These are phyloP conservation scores for Anas acuta DNA, from an alignment of 2,797 vertebrate species.

Conservation along the genomic window DNA sequence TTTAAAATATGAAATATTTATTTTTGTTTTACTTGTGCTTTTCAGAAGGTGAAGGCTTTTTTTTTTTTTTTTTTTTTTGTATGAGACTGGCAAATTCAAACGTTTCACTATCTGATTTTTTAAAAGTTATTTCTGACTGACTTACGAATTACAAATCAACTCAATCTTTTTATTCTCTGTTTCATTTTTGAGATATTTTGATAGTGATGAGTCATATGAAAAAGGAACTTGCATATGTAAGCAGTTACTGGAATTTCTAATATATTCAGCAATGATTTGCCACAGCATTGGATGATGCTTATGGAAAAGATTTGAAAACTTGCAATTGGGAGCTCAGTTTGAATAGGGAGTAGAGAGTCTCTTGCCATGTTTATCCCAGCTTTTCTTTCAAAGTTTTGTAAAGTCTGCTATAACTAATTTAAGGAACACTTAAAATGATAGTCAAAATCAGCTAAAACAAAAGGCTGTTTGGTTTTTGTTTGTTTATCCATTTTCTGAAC, in stretches of 20 bases:
- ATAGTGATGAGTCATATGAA: constrained; percentile 34
- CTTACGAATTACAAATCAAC: constrained; percentile 19
- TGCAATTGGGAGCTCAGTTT: background rate
- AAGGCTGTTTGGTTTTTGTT: background rate
- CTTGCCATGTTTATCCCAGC: background rate
- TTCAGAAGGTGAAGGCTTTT: background rate
- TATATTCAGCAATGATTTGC: background rate
- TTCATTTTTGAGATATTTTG: constrained; percentile 36
- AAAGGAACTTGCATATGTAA: background rate
- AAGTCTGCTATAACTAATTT: background rate
- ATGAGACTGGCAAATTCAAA: background rate
- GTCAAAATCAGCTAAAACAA: background rate
- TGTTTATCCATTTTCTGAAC: background rate
- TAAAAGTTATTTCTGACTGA: background rate
- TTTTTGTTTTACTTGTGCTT: constrained; percentile 18
- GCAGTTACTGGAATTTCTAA: constrained; percentile 32
- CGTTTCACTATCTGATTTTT: background rate
- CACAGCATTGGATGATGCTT: background rate
- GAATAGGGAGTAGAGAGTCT: background rate
- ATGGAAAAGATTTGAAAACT: background rate
- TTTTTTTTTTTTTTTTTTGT: background rate
- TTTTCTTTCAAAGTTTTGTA: background rate
- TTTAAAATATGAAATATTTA: background rate
- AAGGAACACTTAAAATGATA: background rate
- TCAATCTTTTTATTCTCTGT: background rate